Percentiles rank a stretch among this genome's conserved stretches.
Evolutionary conservation across 2,797 vertebrate species (phyloP).

Genomic region (Lophotriccus pileatus): DNA sequence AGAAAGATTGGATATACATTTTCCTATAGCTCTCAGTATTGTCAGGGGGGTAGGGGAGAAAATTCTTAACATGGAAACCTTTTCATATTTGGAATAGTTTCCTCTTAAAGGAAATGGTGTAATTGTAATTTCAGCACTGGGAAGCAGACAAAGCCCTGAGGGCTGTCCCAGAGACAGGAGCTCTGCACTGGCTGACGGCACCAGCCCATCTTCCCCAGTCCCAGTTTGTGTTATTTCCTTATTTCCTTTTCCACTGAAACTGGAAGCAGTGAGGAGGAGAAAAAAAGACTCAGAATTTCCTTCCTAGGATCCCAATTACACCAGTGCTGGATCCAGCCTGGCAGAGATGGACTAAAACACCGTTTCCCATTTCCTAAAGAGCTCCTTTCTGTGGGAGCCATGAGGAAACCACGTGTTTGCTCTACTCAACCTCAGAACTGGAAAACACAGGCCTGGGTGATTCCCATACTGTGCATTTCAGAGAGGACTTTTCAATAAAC

Average conservation of each 20-base stretch:
- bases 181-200: not conserved
- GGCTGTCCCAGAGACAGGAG: not conserved
- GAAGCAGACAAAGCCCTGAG: slow-evolving; percentile 15
- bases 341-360: not conserved
- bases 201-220: not conserved
- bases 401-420: not conserved
- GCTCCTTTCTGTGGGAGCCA: not conserved
- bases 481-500: not conserved
- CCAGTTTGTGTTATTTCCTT: not conserved
- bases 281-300: not conserved
- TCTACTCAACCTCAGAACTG: not conserved
- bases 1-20: slow-evolving; percentile 61
- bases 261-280: not conserved
- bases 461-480: not conserved
- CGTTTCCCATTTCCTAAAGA: not conserved
- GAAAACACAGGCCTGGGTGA: not conserved
- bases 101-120: slow-evolving; percentile 48
- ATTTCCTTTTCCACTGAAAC: not conserved
- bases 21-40: slow-evolving; percentile 19
- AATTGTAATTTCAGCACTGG: slow-evolving; percentile 14
- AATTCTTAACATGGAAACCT: slow-evolving; percentile 32
- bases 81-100: slow-evolving; percentile 48
- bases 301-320: not conserved
- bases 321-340: not conserved
- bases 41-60: slow-evolving; percentile 12